Percentiles rank a stretch among this genome's conserved stretches.
Conservation (phyloP, 2,888 invertebrate genomes). For the Platycnemis pennipes region DNA sequence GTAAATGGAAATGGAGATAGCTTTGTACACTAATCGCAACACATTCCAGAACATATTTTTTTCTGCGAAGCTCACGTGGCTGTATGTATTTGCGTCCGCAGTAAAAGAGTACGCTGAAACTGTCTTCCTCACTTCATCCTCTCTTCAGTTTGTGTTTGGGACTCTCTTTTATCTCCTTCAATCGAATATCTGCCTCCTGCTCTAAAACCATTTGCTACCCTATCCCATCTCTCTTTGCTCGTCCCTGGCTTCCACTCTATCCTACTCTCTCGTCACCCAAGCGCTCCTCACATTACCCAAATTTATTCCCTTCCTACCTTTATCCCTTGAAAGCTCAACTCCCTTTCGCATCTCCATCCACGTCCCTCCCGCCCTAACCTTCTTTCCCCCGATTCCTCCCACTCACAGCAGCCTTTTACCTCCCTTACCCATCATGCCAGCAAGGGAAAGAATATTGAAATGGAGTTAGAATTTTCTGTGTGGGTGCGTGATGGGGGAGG, state of each 20-base stretch:
- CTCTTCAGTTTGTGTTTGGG: too few species aligned
- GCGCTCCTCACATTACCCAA: background rate
- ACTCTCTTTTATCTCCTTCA: too few species aligned
- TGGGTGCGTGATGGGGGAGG: background rate
- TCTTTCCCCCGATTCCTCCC: background rate
- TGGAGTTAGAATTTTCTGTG: slow-evolving; percentile 13
- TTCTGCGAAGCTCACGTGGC: background rate
- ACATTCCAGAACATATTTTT: slow-evolving; percentile 23
- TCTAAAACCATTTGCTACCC: too few species aligned
- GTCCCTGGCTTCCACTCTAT: too few species aligned
- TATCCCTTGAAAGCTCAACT: background rate
- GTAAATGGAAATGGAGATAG: too few species aligned
- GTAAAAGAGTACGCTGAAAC: background rate
- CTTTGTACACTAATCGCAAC: background rate
- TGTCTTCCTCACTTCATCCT: too few species aligned
- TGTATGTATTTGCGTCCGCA: background rate
- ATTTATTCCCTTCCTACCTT: slow-evolving; percentile 30
- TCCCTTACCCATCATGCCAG: background rate
- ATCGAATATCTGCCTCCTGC: too few species aligned
- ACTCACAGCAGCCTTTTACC: background rate
- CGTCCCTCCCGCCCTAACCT: background rate
- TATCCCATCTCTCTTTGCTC: too few species aligned
- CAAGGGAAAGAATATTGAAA: slow-evolving; percentile 33
- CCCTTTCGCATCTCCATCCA: background rate
- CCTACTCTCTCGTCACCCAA: background rate